Base-by-base conservation (phyloP, 2,888 invertebrate genomes). In the Glyphotaelius pellucidus region DNA sequence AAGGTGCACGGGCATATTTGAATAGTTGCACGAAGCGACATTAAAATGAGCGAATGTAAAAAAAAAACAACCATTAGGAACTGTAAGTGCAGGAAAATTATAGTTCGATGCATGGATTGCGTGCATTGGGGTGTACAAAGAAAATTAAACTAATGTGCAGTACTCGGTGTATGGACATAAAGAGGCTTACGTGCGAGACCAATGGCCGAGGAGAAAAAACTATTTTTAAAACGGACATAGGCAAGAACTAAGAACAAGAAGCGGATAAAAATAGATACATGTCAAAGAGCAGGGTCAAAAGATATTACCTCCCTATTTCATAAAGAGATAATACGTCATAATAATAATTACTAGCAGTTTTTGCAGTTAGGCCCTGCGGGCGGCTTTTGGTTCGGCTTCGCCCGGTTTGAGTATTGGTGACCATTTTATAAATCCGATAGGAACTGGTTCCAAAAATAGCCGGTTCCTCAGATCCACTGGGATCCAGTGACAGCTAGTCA, bases 1-100 rank as follows among this genome's bases (percentile, higher is more conserved):
- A 67, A 67, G 67, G 67, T 67, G 67, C 67, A 67, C n/a, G 67
- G 67, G 67, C 67, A 67, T 67, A 67, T 67, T 67, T 67, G 67
- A 67, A 67, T 67, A 67, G 67, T 67, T n/a, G n/a, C 25, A 67
- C 67, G 67, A 67, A 67, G 67, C 67, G 67, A 67, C n/a, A 67
- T 67, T 67, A 5, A 67, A 67, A 67, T 67, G 67, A 67, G 67
- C 67, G 9, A 25, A 67, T 67, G 67, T 67, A 67, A 9, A 67
- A 67, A 35, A 52, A 67, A 67, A 67, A n/a, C 25, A 25, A 19
- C 67, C n/a, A 67, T 67, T 67, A 67, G 67, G 67, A 67, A 67
- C 67, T 67, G 67, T n/a, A 67, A 67, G 25, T n/a, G 67, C n/a
- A 67, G 67, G 67, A 67, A 67, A 67, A 67, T 67, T 67, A 67